Conservation (phyloP, 2,113 vertebrate species). For the Tragulus kanchil region DNA sequence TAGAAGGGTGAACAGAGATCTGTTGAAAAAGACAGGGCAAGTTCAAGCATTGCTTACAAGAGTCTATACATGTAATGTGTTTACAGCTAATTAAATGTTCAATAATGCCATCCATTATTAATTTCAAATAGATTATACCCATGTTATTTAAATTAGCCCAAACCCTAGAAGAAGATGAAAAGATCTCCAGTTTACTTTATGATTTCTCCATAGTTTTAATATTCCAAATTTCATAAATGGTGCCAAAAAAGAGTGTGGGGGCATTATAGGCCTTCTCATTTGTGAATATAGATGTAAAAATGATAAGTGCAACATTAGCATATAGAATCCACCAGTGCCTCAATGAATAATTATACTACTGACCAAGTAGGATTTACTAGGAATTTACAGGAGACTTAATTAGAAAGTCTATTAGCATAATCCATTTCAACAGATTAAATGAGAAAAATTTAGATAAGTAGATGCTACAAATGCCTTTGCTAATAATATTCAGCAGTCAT, state of each 20-base stretch:
- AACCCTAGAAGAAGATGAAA: not conserved
- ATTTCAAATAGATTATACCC: not conserved
- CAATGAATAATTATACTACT: conserved; percentile 3
- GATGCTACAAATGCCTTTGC: conserved; percentile 37
- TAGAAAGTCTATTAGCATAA: conserved; percentile 29
- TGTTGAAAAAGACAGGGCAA: not conserved
- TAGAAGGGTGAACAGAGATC: not conserved
- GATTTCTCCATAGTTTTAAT: conserved; percentile 29
- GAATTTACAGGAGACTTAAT: conserved; percentile 31
- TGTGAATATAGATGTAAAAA: conserved; percentile 22
- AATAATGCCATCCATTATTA: conserved; percentile 3
- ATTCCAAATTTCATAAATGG: not conserved
- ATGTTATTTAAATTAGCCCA: conserved; percentile 26
- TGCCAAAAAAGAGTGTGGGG: not conserved
- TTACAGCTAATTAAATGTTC: conserved; percentile 28
- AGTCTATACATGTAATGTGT: not conserved
- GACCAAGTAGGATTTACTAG: not conserved
- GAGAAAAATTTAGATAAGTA: conserved; percentile 7
- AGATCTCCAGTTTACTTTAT: not conserved
- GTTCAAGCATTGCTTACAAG: not conserved
- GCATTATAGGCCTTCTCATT: not conserved
- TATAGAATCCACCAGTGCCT: not conserved
- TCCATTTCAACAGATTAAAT: not conserved
- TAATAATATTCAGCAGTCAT: not conserved
- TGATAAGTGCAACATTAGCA: not conserved